Conservation (phyloP, 1,140 invertebrate species). For the Drosophila guanche region DNA sequence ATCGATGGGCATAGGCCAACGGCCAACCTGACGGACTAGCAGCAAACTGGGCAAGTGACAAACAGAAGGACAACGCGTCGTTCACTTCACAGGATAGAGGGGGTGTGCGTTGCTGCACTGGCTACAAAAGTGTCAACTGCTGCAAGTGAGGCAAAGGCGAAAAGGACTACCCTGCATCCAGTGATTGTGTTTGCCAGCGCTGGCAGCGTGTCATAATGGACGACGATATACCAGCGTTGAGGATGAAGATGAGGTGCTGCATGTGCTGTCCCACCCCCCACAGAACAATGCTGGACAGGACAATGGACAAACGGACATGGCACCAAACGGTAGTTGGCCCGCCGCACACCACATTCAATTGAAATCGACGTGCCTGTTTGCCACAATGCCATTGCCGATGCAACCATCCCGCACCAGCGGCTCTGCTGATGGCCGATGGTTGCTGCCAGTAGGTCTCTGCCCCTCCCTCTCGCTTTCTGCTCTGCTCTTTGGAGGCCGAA, state of each 20-base stretch:
- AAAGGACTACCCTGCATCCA: conserved; percentile 39
- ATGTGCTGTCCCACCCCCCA: conserved; percentile 2
- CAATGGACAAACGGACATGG: conserved; percentile 19
- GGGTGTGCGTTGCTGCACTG: background rate
- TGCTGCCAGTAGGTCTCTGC: conserved; percentile 15
- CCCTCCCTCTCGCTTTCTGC: background rate
- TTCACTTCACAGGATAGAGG: conserved; percentile 24
- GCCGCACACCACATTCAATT: conserved; percentile 73
- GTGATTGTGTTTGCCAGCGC: conserved; percentile 70
- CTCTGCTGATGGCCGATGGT: conserved; percentile 21
- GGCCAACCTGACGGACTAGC: conserved; percentile 52
- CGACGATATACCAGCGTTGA: conserved; percentile 19
- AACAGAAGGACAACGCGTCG: conserved; percentile 64
- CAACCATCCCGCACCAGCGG: conserved; percentile 1
- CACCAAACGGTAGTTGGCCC: conserved; percentile 57
- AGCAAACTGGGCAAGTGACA: conserved; percentile 59
- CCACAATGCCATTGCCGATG: conserved; percentile 71
- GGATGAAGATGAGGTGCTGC: conserved; percentile 10
- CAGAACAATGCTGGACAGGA: conserved; percentile 2
- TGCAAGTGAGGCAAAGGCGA: conserved; percentile 59
- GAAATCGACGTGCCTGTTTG: conserved; percentile 77
- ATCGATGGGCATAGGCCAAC: conserved; percentile 35
- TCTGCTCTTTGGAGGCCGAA: conserved; percentile 43
- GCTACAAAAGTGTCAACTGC: conserved; percentile 73
- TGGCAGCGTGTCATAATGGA: conserved; percentile 71